A percentile compares a stretch with the other conserved stretches of the same genome.
Evolutionary conservation across 35 echinoderm and acorn worm species (phyloP).

Genomic region (Strongylocentrotus purpuratus): DNA sequence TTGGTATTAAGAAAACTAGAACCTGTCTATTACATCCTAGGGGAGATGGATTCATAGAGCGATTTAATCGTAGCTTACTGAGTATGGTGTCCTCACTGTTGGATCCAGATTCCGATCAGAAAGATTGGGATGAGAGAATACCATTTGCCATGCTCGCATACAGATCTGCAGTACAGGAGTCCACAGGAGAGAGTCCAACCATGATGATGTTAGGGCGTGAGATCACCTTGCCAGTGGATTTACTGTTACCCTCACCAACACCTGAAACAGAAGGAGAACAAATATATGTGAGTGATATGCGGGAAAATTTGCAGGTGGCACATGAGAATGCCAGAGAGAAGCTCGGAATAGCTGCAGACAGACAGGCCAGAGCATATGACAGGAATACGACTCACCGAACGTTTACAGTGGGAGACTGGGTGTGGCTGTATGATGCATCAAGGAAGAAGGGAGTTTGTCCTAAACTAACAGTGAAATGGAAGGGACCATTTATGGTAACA

Average conservation of each 20-base stretch:
- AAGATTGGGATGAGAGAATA: constrained; percentile 63
- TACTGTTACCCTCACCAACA: background rate
- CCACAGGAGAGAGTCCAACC: constrained; percentile 56
- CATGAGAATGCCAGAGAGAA: no score
- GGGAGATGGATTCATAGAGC: no score
- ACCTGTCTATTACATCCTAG: constrained; percentile 28
- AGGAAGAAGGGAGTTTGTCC: constrained; percentile 59
- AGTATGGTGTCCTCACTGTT: constrained; percentile 52
- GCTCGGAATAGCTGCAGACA: background rate
- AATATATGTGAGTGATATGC: no score
- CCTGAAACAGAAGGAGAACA: background rate
- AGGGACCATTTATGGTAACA: constrained; percentile 68
- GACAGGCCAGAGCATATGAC: background rate
- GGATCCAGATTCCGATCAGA: constrained; percentile 58
- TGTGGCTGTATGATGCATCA: constrained; percentile 63
- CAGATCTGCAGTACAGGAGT: constrained; percentile 63
- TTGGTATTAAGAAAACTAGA: constrained; percentile 79
- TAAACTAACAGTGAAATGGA: constrained; percentile 64
- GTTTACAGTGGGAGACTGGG: constrained; percentile 49
- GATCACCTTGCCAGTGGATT: constrained; percentile 55
- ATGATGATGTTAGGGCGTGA: constrained; percentile 81
- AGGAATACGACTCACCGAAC: background rate
- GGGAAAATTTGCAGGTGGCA: no score
- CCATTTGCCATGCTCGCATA: constrained; percentile 64
- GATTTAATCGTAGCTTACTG: constrained; percentile 37